A percentile compares a stretch with the other conserved stretches of the same genome.
These are phyloP conservation scores for Ectobius pallidus DNA, from an alignment of 2,888 invertebrate genomes.

Conservation along the genomic window DNA sequence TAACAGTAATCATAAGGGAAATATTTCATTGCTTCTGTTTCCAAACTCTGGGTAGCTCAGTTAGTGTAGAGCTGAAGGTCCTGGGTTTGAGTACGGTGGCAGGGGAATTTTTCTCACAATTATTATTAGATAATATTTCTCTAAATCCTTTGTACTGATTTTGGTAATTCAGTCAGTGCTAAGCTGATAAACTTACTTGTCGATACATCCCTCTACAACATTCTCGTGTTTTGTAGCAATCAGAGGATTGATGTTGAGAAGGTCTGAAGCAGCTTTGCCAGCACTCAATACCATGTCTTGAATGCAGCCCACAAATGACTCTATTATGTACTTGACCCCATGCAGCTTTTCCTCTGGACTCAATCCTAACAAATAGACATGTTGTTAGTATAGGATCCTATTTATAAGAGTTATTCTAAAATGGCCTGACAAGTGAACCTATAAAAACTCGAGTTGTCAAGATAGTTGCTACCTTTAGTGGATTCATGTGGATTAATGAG, in stretches of 20 bases:
- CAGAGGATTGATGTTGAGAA: constrained; percentile 79
- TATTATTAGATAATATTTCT: background rate
- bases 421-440: background rate
- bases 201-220: constrained; percentile 85
- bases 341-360: constrained; percentile 88
- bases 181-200: constrained; percentile 72
- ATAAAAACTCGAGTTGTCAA: too few species aligned
- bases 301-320: constrained; percentile 91
- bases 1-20: too few species aligned
- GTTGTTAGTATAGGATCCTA: too few species aligned
- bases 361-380: constrained; percentile 62
- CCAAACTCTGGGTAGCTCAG: too few species aligned
- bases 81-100: too few species aligned
- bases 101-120: background rate
- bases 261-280: constrained; percentile 83
- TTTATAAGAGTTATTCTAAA: too few species aligned
- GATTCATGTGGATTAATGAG: too few species aligned
- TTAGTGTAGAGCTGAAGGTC: too few species aligned
- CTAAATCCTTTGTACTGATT: background rate
- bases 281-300: constrained; percentile 85
- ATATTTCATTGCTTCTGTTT: too few species aligned
- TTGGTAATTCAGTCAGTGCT: too few species aligned
- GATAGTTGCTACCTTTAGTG: too few species aligned
- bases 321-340: constrained; percentile 90
- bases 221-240: constrained; percentile 89